phyloP scores from a whole-genome alignment of 2,797 vertebrate species.

The Parambassis ranga region DNA sequence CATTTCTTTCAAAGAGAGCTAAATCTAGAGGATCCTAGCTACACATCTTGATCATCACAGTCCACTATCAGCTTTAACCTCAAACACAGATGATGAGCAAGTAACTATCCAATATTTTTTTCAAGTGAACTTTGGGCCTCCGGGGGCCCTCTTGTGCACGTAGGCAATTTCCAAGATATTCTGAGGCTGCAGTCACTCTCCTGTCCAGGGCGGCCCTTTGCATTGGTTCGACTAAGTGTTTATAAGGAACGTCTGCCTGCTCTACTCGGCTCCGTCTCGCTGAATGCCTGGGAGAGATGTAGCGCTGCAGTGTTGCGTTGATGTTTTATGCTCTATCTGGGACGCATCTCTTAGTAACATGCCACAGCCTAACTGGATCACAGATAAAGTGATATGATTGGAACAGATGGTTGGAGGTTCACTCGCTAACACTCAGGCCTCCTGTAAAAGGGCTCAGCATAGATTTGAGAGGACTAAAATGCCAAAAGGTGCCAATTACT shows the following conservation, averaged over 20 bases:
- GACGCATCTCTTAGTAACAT: conserved; percentile 60
- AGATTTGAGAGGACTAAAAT: conserved; percentile 35
- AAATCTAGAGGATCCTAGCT: conserved; percentile 35
- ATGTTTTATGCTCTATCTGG: conserved; percentile 69
- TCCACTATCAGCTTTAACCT: conserved; percentile 30
- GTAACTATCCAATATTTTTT: conserved; percentile 30
- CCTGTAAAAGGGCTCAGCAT: conserved; percentile 27
- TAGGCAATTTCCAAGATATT: conserved; percentile 26
- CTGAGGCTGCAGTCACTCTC: conserved; percentile 3
- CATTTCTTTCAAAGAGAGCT: conserved; percentile 6
- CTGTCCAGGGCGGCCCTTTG: not conserved
- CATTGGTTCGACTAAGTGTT: conserved; percentile 47
- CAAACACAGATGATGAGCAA: conserved; percentile 49
- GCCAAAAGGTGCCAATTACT: conserved; percentile 31
- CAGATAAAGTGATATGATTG: conserved; percentile 61
- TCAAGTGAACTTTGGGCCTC: conserved; percentile 16
- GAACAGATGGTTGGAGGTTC: conserved; percentile 68
- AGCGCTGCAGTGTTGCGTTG: conserved; percentile 38
- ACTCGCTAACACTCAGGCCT: conserved; percentile 21
- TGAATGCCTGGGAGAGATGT: conserved; percentile 53
- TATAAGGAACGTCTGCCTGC: conserved; percentile 27
- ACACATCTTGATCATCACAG: conserved; percentile 34
- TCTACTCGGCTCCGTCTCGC: conserved; percentile 28
- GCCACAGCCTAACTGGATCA: conserved; percentile 62
- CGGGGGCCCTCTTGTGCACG: conserved; percentile 14